phyloP scores from a whole-genome alignment of 2,113 vertebrate species.

The Cephalopholis sonnerati region DNA sequence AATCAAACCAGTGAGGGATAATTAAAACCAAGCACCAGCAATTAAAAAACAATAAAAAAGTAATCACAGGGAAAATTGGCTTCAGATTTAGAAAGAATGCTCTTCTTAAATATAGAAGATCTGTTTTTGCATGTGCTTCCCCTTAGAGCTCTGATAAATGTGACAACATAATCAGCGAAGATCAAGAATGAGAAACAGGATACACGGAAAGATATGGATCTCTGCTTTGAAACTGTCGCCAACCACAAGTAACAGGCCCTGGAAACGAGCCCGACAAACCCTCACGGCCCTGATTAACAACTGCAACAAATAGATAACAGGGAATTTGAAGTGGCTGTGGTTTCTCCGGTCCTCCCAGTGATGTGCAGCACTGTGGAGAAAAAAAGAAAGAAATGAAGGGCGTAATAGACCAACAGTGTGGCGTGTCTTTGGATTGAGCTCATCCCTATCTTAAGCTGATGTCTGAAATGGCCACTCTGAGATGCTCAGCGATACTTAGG shows the following conservation, averaged over 20 bases:
- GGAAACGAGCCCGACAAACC: slow-evolving; percentile 35
- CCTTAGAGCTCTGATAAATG: slow-evolving; percentile 5
- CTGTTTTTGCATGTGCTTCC: slow-evolving; percentile 1
- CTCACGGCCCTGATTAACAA: slow-evolving; percentile 14
- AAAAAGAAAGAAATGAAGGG: background rate
- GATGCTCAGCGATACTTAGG: background rate
- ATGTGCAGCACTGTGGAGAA: background rate
- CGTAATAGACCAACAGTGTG: background rate
- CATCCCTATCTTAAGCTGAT: background rate
- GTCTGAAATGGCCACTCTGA: background rate
- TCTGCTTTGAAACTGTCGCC: slow-evolving; percentile 29
- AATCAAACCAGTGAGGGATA: slow-evolving; percentile 7
- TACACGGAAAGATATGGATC: slow-evolving; percentile 32
- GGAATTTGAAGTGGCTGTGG: slow-evolving; percentile 9
- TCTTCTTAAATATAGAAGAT: background rate
- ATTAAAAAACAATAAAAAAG: slow-evolving; percentile 34
- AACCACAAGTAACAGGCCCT: slow-evolving; percentile 22
- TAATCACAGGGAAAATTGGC: background rate
- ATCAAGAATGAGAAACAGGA: slow-evolving; percentile 15
- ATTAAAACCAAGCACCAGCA: slow-evolving; percentile 30
- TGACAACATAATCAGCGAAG: slow-evolving; percentile 9
- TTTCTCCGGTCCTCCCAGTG: background rate
- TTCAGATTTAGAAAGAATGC: background rate
- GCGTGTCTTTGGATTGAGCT: background rate
- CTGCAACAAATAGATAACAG: slow-evolving; percentile 25